These are phyloP conservation scores for Ataeniobius toweri DNA, from an alignment of 2,797 vertebrate species.

Conservation along the genomic window DNA sequence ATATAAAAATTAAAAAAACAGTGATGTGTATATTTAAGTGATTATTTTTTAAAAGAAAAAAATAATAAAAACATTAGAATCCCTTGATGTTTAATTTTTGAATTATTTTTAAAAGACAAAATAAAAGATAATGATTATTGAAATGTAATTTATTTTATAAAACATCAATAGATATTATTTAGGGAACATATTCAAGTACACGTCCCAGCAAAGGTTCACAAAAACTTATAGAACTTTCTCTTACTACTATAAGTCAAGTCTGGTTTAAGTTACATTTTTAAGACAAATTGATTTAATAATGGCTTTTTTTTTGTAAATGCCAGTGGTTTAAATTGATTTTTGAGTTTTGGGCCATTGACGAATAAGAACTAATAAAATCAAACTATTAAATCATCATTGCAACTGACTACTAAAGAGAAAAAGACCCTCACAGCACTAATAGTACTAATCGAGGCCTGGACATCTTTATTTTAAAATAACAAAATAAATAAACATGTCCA, in stretches of 20 bases:
- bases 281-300: background rate
- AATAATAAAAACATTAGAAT: background rate
- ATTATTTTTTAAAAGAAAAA: background rate
- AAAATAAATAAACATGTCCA: background rate
- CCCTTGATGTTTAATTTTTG: background rate
- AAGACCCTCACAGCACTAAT: background rate
- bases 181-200: background rate
- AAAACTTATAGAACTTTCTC: background rate
- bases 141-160: background rate
- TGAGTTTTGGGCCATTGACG: background rate
- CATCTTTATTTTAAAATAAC: background rate
- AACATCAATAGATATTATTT: background rate
- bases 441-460: background rate
- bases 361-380: background rate
- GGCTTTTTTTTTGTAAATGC: background rate
- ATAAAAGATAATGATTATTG: background rate
- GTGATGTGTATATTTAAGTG: background rate
- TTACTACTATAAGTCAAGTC: background rate
- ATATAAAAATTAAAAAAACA: background rate
- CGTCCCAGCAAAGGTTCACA: background rate
- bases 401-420: background rate
- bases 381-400: background rate
- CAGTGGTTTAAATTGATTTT: background rate
- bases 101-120: background rate
- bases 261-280: background rate